These are phyloP conservation scores for Cheirogaleus major DNA, from an alignment of 2,797 vertebrate genomes.

Conservation along the genomic window DNA sequence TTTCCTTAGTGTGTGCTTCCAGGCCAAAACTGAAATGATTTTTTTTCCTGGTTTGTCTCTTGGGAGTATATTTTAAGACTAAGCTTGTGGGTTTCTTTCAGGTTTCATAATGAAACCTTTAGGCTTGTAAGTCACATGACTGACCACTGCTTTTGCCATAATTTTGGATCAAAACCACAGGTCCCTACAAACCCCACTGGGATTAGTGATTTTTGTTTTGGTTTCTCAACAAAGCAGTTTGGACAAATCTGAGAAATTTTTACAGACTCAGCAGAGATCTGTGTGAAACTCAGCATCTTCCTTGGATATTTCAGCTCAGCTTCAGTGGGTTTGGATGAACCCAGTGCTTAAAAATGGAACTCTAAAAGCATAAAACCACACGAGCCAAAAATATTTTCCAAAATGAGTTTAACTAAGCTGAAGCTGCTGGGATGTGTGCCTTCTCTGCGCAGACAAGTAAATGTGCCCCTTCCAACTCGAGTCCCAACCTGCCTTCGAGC, in stretches of 20 bases:
- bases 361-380: constrained; percentile 77
- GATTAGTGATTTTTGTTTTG: constrained; percentile 74
- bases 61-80: constrained; percentile 78
- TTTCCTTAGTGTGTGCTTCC: constrained; percentile 68
- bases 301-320: constrained; percentile 57
- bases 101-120: constrained; percentile 78
- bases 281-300: constrained; percentile 72
- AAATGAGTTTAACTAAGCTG: constrained; percentile 67
- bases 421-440: constrained; percentile 59
- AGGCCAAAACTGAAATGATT: constrained; percentile 67
- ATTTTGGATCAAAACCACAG: constrained; percentile 65
- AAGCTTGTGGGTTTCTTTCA: constrained; percentile 71
- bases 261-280: constrained; percentile 78
- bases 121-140: constrained; percentile 73
- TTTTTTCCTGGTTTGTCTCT: constrained; percentile 64
- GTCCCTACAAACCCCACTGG: constrained; percentile 61
- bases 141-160: constrained; percentile 49
- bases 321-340: constrained; percentile 74
- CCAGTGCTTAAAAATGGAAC: constrained; percentile 76
- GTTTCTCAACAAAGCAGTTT: constrained; percentile 76
- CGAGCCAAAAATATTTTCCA: constrained; percentile 78
- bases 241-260: constrained; percentile 73
- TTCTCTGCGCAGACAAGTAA: constrained; percentile 53
- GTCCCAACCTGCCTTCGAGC: neutral
- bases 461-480: neutral